Evolutionary conservation across 2,888 invertebrate genomes (phyloP), one percentile per base, ranked within the genome.

Genomic region (Dynastes hyllus): DNA sequence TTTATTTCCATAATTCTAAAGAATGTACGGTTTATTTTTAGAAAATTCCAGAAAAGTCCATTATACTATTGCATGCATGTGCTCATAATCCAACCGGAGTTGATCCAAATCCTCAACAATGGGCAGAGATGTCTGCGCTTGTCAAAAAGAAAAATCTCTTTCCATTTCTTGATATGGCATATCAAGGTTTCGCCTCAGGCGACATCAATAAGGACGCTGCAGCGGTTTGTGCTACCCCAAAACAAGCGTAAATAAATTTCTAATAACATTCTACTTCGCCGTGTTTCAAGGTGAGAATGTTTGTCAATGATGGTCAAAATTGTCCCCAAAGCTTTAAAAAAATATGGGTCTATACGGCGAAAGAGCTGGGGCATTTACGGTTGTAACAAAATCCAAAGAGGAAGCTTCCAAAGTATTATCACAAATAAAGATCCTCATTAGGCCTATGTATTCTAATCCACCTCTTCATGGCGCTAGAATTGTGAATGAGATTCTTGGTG

Each of bases 1-100:
- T 37, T 37, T 37, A 37, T 37, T 37, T 6, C 37, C 6, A 6
- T 37, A 61, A 6, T 22, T 16, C 27, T 3, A 58, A 58, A 27
- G n/a, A 27, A 32, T 3, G n/a, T n/a, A 61, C 9, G 40, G 5
- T 5, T 9, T 29, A 45, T 65, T 78, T 78, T 29, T 89, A 97
- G 96, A 96, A 96, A 92, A 97, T 98, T 67, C 98, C 98, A 0
- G 95, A 96, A 86, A 94, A 93, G 71, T 95, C 98, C 0, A 93
- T 98, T 9, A 94, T 99, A 84, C 90, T 99, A 78, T 90, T 99
- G 55, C 99, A 99, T 88, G 98, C 98, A 0, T 99, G 98, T 90
- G 98, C 98, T 6, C 99, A 99, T 90, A 99, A 99, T 91, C 99
- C 99, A 13, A 99, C 99, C 37, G 98, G 98, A 16, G 97, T 98